Percentiles rank a stretch among this genome's conserved stretches.
Evolutionary conservation across 2,113 vertebrate genomes (phyloP).

Genomic region (Myiagra hebetior): DNA sequence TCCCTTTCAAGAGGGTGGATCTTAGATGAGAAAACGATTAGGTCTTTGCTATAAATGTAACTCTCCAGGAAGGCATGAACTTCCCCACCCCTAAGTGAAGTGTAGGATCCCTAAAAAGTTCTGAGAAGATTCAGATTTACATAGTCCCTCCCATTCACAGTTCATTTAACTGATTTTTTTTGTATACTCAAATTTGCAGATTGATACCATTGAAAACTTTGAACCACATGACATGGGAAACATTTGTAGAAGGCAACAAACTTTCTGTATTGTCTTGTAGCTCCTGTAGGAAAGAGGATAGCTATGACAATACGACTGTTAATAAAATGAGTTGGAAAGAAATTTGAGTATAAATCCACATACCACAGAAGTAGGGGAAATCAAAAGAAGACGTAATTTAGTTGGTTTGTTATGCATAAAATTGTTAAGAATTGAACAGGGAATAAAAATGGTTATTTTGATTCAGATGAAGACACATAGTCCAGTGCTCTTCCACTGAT

Average conservation of each 20-base stretch:
- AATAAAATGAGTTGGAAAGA: background rate
- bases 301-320: background rate
- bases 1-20: background rate
- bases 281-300: background rate
- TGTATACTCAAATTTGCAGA: background rate
- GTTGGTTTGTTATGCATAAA: background rate
- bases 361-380: background rate
- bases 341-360: background rate
- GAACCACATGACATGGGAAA: background rate
- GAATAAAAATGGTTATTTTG: background rate
- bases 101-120: background rate
- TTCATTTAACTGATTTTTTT: background rate
- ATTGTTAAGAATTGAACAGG: background rate
- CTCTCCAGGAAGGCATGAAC: background rate
- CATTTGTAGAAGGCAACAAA: background rate
- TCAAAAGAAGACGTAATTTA: background rate
- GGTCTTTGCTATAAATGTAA: background rate
- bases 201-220: background rate
- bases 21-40: background rate
- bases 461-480: background rate
- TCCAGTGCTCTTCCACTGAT: background rate
- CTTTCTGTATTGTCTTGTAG: background rate
- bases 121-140: background rate
- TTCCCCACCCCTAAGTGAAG: background rate
- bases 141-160: background rate